Conservation (phyloP, 2,797 vertebrate genomes). For the Morelia viridis region DNA sequence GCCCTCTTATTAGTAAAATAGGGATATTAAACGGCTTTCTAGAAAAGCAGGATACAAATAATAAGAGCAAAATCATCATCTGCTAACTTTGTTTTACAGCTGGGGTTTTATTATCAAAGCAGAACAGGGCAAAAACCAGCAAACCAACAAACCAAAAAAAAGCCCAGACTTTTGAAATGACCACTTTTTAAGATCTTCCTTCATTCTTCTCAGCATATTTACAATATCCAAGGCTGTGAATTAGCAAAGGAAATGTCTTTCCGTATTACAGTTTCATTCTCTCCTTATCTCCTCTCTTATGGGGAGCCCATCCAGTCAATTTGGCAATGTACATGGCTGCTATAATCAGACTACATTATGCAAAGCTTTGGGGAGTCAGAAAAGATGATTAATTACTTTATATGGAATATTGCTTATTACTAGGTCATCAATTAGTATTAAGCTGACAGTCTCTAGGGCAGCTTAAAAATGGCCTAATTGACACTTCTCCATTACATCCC, state of each 20-base stretch:
- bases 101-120: neutral
- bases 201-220: neutral
- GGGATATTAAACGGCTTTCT: neutral
- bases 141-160: neutral
- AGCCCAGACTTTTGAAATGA: neutral
- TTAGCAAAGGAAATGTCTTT: slow-evolving; percentile 16
- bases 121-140: neutral
- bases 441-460: slow-evolving; percentile 50
- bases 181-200: neutral
- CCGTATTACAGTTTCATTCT: neutral
- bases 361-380: slow-evolving; percentile 55
- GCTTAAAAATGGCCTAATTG: slow-evolving; percentile 52
- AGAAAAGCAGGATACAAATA: neutral
- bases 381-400: slow-evolving; percentile 51
- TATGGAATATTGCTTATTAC: slow-evolving; percentile 30
- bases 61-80: neutral
- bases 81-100: neutral
- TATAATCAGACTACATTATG: slow-evolving; percentile 50
- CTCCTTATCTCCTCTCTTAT: neutral
- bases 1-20: neutral
- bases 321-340: slow-evolving; percentile 24
- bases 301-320: slow-evolving; percentile 8
- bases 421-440: slow-evolving; percentile 52
- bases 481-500: slow-evolving; percentile 29
- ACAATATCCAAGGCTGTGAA: neutral